These are phyloP conservation scores for Helicoverpa assulta DNA, from an alignment of 2,888 invertebrate genomes.

Conservation along the genomic window DNA sequence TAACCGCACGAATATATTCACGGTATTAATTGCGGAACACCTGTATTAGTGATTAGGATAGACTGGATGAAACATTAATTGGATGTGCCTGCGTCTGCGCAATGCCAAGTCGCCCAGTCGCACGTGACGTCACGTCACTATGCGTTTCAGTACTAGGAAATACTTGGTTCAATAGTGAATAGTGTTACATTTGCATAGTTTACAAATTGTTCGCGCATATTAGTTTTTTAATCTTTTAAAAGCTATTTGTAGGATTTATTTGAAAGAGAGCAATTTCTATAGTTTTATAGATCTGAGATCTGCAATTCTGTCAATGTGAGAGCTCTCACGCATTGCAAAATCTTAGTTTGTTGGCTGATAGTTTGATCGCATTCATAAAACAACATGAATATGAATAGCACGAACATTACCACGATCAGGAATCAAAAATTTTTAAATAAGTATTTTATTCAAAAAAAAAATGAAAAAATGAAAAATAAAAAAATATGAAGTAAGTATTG, in stretches of 20 bases:
- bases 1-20: conserved; percentile 61
- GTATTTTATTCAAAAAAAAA: too few relatives aligned
- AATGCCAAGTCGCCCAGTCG: conserved; percentile 57
- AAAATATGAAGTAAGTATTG: too few relatives aligned
- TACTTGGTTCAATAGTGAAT: conserved; percentile 25
- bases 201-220: conserved; percentile 12
- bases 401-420: too few relatives aligned
- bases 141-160: conserved; percentile 46
- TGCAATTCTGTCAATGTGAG: too few relatives aligned
- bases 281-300: too few relatives aligned
- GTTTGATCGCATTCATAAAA: too few relatives aligned
- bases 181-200: background rate
- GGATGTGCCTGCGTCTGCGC: conserved; percentile 63
- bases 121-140: conserved; percentile 43
- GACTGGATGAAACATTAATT: conserved; percentile 73
- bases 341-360: too few relatives aligned
- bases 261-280: background rate
- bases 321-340: too few relatives aligned
- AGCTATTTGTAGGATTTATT: background rate
- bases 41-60: conserved; percentile 72
- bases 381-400: too few relatives aligned
- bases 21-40: conserved; percentile 77
- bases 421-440: too few relatives aligned
- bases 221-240: background rate
- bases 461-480: too few relatives aligned